Conservation (phyloP, 2,888 invertebrate species). For the Lycocerus yunnanus region DNA sequence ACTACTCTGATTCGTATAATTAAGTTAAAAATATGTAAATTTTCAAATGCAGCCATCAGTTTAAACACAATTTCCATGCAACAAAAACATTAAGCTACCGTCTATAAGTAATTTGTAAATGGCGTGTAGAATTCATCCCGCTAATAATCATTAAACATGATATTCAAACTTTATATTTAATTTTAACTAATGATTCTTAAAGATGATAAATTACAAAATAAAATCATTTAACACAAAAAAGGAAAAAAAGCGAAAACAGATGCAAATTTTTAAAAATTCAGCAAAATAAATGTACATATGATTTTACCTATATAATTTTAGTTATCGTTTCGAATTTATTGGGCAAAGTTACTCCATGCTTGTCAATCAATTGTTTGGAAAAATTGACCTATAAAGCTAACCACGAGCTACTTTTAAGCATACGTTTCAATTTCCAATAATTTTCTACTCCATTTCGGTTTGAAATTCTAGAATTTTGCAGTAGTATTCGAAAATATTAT, state of each 20-base stretch:
- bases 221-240: neutral
- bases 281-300: neutral
- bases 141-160: slow-evolving; percentile 23
- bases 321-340: neutral
- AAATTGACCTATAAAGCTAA: neutral
- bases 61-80: slow-evolving; percentile 17
- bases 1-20: neutral
- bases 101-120: slow-evolving; percentile 21
- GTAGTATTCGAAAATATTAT: neutral
- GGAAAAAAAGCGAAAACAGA: neutral
- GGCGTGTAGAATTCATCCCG: slow-evolving; percentile 11
- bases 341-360: neutral
- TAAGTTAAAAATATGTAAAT: slow-evolving; percentile 5
- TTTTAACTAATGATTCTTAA: slow-evolving; percentile 13
- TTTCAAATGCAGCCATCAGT: slow-evolving; percentile 8
- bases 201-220: slow-evolving; percentile 11
- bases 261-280: neutral
- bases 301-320: neutral
- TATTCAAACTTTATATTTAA: slow-evolving; percentile 13
- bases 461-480: neutral
- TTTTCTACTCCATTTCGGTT: neutral
- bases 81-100: slow-evolving; percentile 13
- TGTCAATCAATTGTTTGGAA: neutral
- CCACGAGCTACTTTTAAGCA: neutral
- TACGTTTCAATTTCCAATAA: neutral